Conservation (phyloP, 2,888 invertebrate genomes). For the Lymantria monacha region DNA sequence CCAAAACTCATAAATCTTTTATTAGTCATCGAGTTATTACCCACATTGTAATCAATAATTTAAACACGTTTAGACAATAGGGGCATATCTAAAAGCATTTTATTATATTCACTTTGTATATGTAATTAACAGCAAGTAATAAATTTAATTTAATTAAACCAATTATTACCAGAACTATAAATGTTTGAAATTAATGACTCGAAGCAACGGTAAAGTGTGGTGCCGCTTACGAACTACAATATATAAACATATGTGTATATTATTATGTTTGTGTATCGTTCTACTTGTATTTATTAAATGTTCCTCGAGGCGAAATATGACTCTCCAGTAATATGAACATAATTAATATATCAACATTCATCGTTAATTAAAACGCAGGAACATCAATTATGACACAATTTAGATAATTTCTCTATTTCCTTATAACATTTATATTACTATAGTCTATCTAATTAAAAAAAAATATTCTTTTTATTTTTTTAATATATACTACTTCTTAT, state of each 20-base stretch:
- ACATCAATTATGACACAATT: neutral
- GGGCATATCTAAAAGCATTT: neutral
- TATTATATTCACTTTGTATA: neutral
- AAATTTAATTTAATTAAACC: slow-evolving; percentile 3
- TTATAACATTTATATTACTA: neutral
- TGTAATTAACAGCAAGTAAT: slow-evolving; percentile 2
- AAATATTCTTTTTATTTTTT: too few relatives aligned
- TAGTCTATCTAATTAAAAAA: too few relatives aligned
- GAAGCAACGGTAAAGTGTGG: slow-evolving; percentile 15
- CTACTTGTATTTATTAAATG: slow-evolving; percentile 7
- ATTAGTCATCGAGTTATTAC: neutral
- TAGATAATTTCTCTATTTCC: neutral
- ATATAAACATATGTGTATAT: slow-evolving; percentile 15
- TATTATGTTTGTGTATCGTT: neutral
- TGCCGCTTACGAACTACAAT: slow-evolving; percentile 11
- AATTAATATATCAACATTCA: slow-evolving; percentile 17
- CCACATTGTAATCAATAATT: neutral
- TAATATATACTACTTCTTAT: too few relatives aligned
- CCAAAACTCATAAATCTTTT: too few relatives aligned
- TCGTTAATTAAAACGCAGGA: neutral
- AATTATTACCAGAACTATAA: slow-evolving; percentile 8
- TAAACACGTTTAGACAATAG: neutral
- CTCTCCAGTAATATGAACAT: slow-evolving; percentile 14
- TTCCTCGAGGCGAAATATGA: slow-evolving; percentile 12
- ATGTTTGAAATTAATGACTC: slow-evolving; percentile 10